Evolutionary conservation across 2,113 vertebrate species (phyloP), one percentile per base, ranked within the genome.

Genomic region (Perca flavescens): DNA sequence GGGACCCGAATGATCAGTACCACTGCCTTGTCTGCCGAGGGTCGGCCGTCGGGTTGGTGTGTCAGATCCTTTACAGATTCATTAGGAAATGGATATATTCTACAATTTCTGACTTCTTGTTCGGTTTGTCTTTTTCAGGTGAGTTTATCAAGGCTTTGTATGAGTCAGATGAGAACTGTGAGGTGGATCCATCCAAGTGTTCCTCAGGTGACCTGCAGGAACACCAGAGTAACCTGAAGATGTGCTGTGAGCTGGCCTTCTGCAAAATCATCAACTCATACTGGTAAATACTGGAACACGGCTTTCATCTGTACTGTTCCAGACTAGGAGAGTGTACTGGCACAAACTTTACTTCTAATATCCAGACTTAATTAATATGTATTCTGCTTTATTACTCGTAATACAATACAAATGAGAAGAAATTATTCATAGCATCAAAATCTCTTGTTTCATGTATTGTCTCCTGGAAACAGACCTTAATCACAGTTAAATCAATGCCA

Each of bases 241-340:
- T 99, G 98, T 99, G 98, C 95, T 99, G 98, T 0, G 98, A 99
- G 86, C 94, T 99, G 85, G 98, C 98, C 72, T 99, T 99, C 95
- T 99, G 98, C 96, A 99, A 99, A 93, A 99, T 99, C 96, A 99
- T 99, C 95, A 99, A 98, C 94, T 99, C 98, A 40, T 99, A 99
- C 96, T 99, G 98, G 98, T 94, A 47, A 89, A 36, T 72, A 63
- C 40, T 25, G n/a, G 6, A 47, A 50, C 43, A 13, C 11, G 2
- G 1, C 15, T n/a, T 43, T 28, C 28, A 62, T 19, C 46, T 76
- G 15, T n/a, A 67, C 25, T 31, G 3, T 31, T n/a, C n/a, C 43
- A 61, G 3, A n/a, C 16, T 16, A 58, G 52, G 15, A 4, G 19
- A 6, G 14, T 58, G n/a, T 28, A 5, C 57, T 19, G 4, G 4